These are phyloP conservation scores for Chiridota heheva DNA, from an alignment of 35 echinoderm and acorn worm species.

Conservation along the genomic window DNA sequence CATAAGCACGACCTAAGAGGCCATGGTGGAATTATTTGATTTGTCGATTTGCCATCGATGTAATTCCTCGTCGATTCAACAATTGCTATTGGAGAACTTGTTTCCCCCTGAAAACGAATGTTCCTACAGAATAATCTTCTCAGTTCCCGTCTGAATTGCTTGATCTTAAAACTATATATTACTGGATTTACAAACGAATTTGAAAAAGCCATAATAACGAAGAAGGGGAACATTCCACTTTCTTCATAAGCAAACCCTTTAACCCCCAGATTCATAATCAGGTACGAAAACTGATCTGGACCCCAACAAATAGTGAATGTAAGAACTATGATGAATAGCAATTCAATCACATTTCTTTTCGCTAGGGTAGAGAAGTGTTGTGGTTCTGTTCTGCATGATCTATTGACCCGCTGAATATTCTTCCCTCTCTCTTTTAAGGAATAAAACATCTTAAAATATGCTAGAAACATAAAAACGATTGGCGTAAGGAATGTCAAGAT, in stretches of 20 bases:
- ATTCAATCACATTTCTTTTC: constrained; percentile 36
- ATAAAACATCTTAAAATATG: constrained; percentile 50
- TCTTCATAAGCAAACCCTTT: constrained; percentile 40
- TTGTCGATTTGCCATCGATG: too few species aligned
- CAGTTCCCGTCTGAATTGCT: constrained; percentile 29
- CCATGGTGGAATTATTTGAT: too few species aligned
- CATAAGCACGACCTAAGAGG: too few species aligned
- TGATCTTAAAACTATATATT: constrained; percentile 56
- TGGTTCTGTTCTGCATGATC: constrained; percentile 16
- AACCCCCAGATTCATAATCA: constrained; percentile 38
- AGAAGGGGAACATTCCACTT: constrained; percentile 34
- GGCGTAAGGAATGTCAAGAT: neutral
- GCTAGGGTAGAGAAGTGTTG: constrained; percentile 24
- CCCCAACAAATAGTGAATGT: constrained; percentile 62
- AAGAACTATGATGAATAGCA: constrained; percentile 51
- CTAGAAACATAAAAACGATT: constrained; percentile 2
- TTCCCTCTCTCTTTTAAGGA: constrained; percentile 17
- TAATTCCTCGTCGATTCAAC: too few species aligned
- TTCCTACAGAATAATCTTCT: constrained; percentile 25
- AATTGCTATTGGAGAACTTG: neutral
- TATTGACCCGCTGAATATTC: neutral
- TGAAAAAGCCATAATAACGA: constrained; percentile 35
- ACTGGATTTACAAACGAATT: constrained; percentile 62
- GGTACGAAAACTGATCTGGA: constrained; percentile 56
- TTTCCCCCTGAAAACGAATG: constrained; percentile 10